A percentile compares a stretch with the other conserved stretches of the same genome.
phyloP scores from a whole-genome alignment of 23 tunicate species.

The Corella eumyota region DNA sequence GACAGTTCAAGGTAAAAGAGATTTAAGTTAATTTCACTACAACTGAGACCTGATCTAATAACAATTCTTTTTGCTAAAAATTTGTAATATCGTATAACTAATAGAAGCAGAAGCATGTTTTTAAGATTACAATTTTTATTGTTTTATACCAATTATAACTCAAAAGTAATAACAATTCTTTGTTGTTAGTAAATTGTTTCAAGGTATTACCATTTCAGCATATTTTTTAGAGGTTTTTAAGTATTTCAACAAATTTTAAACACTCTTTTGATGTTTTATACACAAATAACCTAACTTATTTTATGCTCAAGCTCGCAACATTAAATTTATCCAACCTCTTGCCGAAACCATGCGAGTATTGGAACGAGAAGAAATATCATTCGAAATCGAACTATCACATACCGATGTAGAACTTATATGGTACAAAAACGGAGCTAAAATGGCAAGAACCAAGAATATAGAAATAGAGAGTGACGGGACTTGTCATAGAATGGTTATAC shows the following conservation, averaged over 20 bases:
- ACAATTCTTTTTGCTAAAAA: background rate
- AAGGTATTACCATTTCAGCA: no score
- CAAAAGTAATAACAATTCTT: no score
- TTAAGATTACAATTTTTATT: no score
- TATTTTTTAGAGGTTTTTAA: no score
- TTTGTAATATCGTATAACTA: background rate
- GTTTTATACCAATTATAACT: no score
- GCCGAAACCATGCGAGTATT: conserved; percentile 29
- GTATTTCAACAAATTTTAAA: no score
- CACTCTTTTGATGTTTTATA: no score
- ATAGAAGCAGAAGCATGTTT: no score
- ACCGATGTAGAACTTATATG: conserved; percentile 72
- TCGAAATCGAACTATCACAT: conserved; percentile 65
- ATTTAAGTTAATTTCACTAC: background rate
- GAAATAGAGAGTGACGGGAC: conserved; percentile 40
- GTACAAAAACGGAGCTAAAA: conserved; percentile 85
- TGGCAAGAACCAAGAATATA: conserved; percentile 65
- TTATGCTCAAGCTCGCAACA: conserved; percentile 54
- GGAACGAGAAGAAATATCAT: conserved; percentile 49
- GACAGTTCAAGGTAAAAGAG: conserved; percentile 54
- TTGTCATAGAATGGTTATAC: conserved; percentile 48
- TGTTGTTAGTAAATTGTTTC: no score
- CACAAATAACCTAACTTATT: background rate
- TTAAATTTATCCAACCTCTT: conserved; percentile 47
- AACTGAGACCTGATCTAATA: background rate